Base-by-base conservation (phyloP, 2,113 vertebrate genomes). In the Ancistrus triradiatus region DNA sequence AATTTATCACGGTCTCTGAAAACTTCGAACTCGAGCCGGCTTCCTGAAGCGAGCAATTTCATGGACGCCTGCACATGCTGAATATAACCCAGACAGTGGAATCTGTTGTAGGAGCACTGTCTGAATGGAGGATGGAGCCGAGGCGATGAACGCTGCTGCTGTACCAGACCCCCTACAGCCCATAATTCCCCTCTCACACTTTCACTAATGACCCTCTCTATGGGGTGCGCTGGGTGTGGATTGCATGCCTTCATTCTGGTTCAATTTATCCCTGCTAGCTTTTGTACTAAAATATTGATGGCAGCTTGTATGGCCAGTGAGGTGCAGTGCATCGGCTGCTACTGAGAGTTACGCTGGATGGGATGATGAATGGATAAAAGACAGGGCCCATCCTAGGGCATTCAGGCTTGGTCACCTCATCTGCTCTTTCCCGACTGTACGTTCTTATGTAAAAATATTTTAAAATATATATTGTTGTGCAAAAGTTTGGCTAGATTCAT, bases 241-340 rank as follows among this genome's bases (percentile, higher is more conserved):
- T 31, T 28, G 5, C 42, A 27, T 35, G 9, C 31, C 52, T 60
- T 63, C 22, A 9, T 47, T 21, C 49, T 31, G 50, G 28, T 60
- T 65, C 33, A 27, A 24, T 59, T 49, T 31, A 17, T 27, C 42
- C 31, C 10, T 44, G 28, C 44, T 42, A 15, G 38, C 11, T 60
- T 44, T 33, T 38, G 53, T 64, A 63, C 70, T 85, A 66, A 73
- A 82, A 77, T 85, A 85, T 86, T 84, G 47, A 85, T 83, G 74
- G 13, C 40, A 47, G 44, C 72, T 43, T 2, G 74, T 18, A 51
- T 47, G 63, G 53, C 55, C 17, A 40, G 22, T 53, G 40, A 48
- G 7, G 24, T 17, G 14, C 59, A 59, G 9, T 38, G 14, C 14
- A 53, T 22, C 31, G 43, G 19, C 18, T 31, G 40, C 42, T 35